These are phyloP conservation scores for Fabriciana adippe DNA, from an alignment of 2,888 invertebrate genomes.

Conservation along the genomic window DNA sequence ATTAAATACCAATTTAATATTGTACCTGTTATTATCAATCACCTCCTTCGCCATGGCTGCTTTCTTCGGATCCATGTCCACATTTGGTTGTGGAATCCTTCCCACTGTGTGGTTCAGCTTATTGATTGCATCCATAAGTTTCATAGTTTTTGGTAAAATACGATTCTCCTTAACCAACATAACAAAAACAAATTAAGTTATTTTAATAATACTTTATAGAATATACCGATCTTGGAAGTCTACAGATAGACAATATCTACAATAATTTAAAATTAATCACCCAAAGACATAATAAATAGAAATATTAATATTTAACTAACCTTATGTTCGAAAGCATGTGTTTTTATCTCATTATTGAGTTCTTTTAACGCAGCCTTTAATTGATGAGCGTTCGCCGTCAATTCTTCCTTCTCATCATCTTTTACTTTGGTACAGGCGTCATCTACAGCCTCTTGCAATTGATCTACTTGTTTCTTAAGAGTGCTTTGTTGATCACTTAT, in stretches of 20 bases:
- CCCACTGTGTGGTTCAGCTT: slow-evolving; percentile 34
- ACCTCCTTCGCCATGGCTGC: slow-evolving; percentile 34
- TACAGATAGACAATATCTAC: too few species aligned
- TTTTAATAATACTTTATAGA: neutral
- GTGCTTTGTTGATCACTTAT: slow-evolving; percentile 37
- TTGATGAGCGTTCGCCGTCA: slow-evolving; percentile 26
- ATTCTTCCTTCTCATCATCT: slow-evolving; percentile 32
- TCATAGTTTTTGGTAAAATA: slow-evolving; percentile 30
- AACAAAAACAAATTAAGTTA: neutral
- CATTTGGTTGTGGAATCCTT: slow-evolving; percentile 24
- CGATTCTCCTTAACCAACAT: slow-evolving; percentile 25
- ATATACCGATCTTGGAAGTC: too few species aligned
- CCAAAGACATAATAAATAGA: neutral
- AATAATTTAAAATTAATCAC: neutral
- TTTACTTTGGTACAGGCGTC: slow-evolving; percentile 38
- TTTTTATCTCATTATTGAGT: neutral
- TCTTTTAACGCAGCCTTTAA: slow-evolving; percentile 31
- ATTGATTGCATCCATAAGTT: slow-evolving; percentile 35
- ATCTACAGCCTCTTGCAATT: slow-evolving; percentile 41
- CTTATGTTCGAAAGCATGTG: neutral
- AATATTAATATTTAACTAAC: neutral
- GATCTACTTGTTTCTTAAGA: slow-evolving; percentile 39
- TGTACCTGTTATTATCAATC: slow-evolving; percentile 38
- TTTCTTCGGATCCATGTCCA: slow-evolving; percentile 25
- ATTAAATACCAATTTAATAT: neutral